These are phyloP conservation scores for Daktulosphaira vitifoliae DNA, from an alignment of 1,140 invertebrate species.

Conservation along the genomic window DNA sequence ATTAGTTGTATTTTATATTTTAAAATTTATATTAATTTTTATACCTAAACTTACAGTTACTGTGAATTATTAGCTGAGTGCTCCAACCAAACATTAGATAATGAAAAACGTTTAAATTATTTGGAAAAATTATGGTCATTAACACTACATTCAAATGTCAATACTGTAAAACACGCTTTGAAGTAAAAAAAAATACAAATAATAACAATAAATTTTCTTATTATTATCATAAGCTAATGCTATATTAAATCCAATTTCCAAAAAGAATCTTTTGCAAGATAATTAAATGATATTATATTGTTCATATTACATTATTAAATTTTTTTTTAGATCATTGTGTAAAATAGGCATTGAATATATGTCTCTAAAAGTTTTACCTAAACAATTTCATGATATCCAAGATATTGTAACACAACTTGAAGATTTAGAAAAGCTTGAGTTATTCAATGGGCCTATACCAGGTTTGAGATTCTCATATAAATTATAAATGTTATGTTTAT, in stretches of 20 bases:
- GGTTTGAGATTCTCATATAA: not conserved
- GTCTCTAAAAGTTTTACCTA: constrained; percentile 6
- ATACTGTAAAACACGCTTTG: constrained; percentile 11
- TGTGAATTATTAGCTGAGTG: not conserved
- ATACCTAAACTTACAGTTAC: constrained; percentile 3
- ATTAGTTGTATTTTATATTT: no score
- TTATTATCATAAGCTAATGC: no score
- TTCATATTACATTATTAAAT: not conserved
- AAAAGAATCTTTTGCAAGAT: no score
- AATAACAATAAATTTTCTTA: no score
- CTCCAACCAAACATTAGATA: not conserved
- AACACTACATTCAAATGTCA: constrained; percentile 7
- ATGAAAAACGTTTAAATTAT: not conserved
- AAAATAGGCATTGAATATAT: not conserved
- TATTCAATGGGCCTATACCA: constrained; percentile 13
- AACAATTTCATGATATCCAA: constrained; percentile 2
- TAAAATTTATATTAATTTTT: not conserved
- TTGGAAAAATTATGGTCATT: not conserved
- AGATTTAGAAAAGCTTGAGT: constrained; percentile 20
- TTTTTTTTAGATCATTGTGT: constrained; percentile 9
- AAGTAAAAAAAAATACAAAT: constrained; percentile 1
- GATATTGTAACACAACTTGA: constrained; percentile 4
- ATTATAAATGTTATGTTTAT: no score
- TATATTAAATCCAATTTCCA: no score
- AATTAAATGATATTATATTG: no score